These are phyloP conservation scores for Coptodon rendalli DNA, from an alignment of 2,113 vertebrate species.

Conservation along the genomic window DNA sequence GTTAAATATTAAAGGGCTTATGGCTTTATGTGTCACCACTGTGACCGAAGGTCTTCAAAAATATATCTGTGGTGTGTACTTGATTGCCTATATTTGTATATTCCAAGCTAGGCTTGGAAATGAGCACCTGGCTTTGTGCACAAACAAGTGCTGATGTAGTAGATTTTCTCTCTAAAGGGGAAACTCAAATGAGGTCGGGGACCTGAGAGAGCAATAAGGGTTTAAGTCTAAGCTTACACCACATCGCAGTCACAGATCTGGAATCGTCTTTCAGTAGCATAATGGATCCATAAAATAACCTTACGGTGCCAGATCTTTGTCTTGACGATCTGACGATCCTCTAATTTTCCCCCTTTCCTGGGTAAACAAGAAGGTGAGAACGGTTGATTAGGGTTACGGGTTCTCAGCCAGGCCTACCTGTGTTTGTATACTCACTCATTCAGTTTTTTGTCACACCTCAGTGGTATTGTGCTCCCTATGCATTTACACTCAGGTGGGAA, in stretches of 20 bases:
- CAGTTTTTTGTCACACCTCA: constrained; percentile 22
- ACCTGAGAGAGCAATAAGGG: neutral
- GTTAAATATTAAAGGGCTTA: constrained; percentile 81
- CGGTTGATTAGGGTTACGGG: neutral
- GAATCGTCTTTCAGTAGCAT: constrained; percentile 11
- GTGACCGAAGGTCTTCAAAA: constrained; percentile 63
- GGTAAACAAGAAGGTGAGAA: neutral
- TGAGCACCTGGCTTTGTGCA: neutral
- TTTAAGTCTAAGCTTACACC: constrained; percentile 17
- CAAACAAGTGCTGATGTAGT: constrained; percentile 9
- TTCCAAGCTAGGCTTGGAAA: neutral
- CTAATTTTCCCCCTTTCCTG: neutral
- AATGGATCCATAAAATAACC: neutral
- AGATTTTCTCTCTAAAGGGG: constrained; percentile 13
- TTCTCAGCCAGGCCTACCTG: neutral
- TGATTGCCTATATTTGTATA: neutral
- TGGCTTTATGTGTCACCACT: constrained; percentile 43
- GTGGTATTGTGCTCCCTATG: constrained; percentile 17
- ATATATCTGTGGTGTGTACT: neutral
- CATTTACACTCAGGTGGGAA: constrained; percentile 45
- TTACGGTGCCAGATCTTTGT: neutral
- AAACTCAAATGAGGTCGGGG: constrained; percentile 21
- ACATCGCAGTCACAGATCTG: neutral
- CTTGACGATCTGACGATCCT: neutral
- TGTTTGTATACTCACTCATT: neutral